Evolutionary conservation across 2,888 invertebrate species (phyloP).

Genomic region (Tricholauxania praeusta): DNA sequence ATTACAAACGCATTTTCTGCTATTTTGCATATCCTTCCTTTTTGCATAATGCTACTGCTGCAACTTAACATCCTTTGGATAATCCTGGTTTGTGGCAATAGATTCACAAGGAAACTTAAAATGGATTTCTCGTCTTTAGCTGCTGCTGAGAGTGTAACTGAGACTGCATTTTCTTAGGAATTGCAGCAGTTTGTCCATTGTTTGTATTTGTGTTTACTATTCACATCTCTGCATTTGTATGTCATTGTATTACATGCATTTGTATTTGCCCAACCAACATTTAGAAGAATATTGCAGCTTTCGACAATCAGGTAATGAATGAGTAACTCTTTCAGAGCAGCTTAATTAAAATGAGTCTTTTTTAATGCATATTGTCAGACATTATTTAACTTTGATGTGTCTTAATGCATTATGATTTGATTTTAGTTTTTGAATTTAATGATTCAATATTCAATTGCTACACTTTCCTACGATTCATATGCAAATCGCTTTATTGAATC

Average conservation of each 20-base stretch:
- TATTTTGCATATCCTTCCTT: slow-evolving; percentile 10
- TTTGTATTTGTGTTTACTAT: too few relatives aligned
- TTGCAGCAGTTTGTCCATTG: not conserved
- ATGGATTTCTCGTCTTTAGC: not conserved
- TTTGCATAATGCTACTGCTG: slow-evolving; percentile 1
- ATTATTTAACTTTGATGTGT: too few relatives aligned
- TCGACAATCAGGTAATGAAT: too few relatives aligned
- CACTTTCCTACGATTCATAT: not conserved
- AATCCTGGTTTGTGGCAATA: not conserved
- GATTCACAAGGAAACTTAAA: not conserved
- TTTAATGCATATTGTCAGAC: too few relatives aligned
- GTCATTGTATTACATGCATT: not conserved
- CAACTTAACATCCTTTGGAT: slow-evolving; percentile 12
- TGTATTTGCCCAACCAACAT: not conserved
- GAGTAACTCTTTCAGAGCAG: too few relatives aligned
- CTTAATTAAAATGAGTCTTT: too few relatives aligned
- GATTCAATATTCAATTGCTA: too few relatives aligned
- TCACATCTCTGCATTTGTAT: not conserved
- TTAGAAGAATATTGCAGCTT: not conserved
- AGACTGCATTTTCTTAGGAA: not conserved
- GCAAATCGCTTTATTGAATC: too few relatives aligned
- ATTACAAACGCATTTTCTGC: slow-evolving; percentile 52
- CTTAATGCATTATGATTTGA: too few relatives aligned
- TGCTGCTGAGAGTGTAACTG: not conserved
- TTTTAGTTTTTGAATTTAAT: too few relatives aligned